Percentiles rank a stretch among this genome's conserved stretches.
phyloP scores from a whole-genome alignment of 2,113 vertebrate species.

The Piaya cayana region DNA sequence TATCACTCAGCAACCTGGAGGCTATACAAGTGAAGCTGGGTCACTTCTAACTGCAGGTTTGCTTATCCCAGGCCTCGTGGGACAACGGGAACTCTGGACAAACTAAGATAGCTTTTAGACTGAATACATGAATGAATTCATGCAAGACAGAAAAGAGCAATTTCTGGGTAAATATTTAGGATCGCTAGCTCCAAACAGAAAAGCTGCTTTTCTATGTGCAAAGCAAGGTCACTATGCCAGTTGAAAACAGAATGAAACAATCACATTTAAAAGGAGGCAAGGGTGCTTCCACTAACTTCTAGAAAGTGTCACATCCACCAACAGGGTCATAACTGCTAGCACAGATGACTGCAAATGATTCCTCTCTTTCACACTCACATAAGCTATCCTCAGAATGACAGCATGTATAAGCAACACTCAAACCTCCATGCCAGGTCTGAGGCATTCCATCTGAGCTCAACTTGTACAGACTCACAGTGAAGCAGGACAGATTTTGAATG shows the following conservation, averaged over 20 bases:
- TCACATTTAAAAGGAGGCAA: background rate
- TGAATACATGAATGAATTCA: background rate
- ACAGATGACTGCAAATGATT: background rate
- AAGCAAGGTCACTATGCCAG: background rate
- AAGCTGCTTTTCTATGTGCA: background rate
- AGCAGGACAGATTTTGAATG: background rate
- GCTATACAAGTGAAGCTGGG: background rate
- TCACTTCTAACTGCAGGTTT: background rate
- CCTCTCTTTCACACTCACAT: background rate
- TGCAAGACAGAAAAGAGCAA: background rate
- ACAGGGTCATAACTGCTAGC: background rate
- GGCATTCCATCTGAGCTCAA: background rate
- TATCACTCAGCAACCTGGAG: background rate
- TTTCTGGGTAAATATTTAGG: background rate
- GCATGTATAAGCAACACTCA: background rate
- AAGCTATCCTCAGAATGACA: background rate
- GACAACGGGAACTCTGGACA: background rate
- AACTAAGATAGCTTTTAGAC: background rate
- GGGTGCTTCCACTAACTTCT: background rate
- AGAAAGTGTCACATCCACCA: background rate
- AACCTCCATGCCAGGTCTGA: background rate
- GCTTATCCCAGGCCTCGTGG: background rate
- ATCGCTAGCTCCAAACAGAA: background rate
- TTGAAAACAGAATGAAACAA: background rate
- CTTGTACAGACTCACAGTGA: background rate